phyloP scores from a whole-genome alignment of 2,113 vertebrate genomes.

The Orthonyx spaldingii region DNA sequence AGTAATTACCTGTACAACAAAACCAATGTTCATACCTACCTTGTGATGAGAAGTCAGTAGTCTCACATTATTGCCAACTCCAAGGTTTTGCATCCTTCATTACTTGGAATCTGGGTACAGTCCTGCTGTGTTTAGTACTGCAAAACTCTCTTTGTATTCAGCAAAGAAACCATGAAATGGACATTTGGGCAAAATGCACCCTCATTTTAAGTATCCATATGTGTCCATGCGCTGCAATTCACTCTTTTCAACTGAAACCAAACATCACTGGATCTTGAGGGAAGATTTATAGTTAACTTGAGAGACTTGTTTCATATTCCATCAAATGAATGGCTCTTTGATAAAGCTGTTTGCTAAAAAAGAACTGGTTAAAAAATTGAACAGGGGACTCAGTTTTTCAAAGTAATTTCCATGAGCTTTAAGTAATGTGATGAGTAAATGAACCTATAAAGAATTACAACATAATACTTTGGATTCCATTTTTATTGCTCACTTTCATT shows the following conservation, averaged over 20 bases:
- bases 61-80: background rate
- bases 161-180: background rate
- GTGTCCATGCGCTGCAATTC: background rate
- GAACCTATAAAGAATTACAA: background rate
- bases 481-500: conserved; percentile 2
- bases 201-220: background rate
- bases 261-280: background rate
- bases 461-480: background rate
- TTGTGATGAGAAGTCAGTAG: background rate
- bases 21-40: background rate
- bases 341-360: background rate
- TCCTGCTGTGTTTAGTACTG: background rate
- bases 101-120: background rate
- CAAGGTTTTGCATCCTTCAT: background rate
- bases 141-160: background rate
- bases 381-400: background rate
- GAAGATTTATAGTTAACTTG: background rate
- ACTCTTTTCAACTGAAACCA: background rate
- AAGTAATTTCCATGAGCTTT: background rate
- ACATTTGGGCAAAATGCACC: background rate
- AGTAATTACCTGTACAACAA: background rate
- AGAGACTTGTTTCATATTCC: background rate
- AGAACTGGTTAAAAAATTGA: background rate
- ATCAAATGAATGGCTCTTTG: background rate
- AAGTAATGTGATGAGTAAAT: background rate